Base-by-base conservation (phyloP, 2,113 vertebrate species). In the Anhinga rufa region DNA sequence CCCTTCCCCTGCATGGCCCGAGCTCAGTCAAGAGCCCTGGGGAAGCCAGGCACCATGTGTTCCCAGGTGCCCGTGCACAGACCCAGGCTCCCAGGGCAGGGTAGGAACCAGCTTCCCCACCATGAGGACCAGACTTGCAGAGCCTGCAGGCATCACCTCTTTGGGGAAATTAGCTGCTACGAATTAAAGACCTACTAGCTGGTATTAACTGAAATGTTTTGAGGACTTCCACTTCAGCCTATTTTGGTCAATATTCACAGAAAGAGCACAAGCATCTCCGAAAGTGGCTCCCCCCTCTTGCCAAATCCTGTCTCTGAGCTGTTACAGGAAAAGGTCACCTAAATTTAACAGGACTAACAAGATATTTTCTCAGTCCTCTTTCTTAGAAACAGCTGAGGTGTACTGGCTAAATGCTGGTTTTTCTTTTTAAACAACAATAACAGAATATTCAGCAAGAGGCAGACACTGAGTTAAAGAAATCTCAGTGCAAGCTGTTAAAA, bases 311-410 rank as follows among this genome's bases (percentile, higher is more conserved):
- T 80, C 88, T 93, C 80, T 75, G 64, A 95, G 93, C 68, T 83
- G 88, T 70, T 95, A 90, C 94, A 96, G 86, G 90, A 90, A 96
- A 94, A 94, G 88, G 92, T 94, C 93, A 90, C 55, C n/a, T 86
- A 90, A 82, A 96, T 95, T 88, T 93, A 90, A 92, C 51, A 93
- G 51, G 64, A 78, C 82, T 96, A 96, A 97, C 85, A 90, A 95
- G 90, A 48, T 94, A 95, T 86, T 92, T 96, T 96, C 71, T 82
- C 75, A 61, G 49, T 58, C 70, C 4, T 93, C 49, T 84, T 89
- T 95, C 92, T 90, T n/a, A 25, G 42, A 90, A 96, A 97, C 93
- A 93, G 82, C 92, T 96, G 86, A 95, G 64, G 34, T 64, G 48
- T 42, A 90, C 82, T 74, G 76, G 55, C 46, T 95, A 94, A 96